These are phyloP conservation scores for Rhynchotus rufescens DNA, from an alignment of 2,797 vertebrate genomes.

Conservation along the genomic window DNA sequence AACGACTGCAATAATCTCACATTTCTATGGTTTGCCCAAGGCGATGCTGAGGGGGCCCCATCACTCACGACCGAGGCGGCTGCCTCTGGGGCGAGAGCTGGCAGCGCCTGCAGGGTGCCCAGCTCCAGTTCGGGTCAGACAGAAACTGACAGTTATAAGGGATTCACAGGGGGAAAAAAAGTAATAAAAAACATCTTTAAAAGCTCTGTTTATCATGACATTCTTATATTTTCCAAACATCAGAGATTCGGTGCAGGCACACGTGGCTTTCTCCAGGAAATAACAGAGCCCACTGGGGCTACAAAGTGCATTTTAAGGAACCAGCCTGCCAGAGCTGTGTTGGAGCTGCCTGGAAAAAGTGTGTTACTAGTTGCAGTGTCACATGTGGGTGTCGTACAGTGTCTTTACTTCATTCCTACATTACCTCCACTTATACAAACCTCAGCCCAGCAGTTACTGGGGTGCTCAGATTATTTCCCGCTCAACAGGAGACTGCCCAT, in stretches of 20 bases:
- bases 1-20: background rate
- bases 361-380: background rate
- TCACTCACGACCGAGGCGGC: background rate
- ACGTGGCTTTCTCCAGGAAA: background rate
- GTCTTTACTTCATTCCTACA: background rate
- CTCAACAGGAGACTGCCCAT: background rate
- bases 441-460: rapidly evolving
- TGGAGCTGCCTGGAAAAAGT: background rate
- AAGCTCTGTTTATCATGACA: background rate
- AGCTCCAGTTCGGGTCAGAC: background rate
- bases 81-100: background rate
- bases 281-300: background rate
- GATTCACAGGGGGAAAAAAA: background rate
- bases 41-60: background rate
- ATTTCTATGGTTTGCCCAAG: background rate
- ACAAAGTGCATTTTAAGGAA: background rate
- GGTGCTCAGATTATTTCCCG: background rate
- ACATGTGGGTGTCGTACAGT: background rate
- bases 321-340: background rate
- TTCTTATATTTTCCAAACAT: background rate
- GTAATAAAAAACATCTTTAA: background rate
- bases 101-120: background rate
- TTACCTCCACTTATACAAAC: background rate
- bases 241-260: too few species aligned
- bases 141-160: background rate